phyloP scores from a whole-genome alignment of 2,113 vertebrate genomes.

The Pongo pygmaeus region DNA sequence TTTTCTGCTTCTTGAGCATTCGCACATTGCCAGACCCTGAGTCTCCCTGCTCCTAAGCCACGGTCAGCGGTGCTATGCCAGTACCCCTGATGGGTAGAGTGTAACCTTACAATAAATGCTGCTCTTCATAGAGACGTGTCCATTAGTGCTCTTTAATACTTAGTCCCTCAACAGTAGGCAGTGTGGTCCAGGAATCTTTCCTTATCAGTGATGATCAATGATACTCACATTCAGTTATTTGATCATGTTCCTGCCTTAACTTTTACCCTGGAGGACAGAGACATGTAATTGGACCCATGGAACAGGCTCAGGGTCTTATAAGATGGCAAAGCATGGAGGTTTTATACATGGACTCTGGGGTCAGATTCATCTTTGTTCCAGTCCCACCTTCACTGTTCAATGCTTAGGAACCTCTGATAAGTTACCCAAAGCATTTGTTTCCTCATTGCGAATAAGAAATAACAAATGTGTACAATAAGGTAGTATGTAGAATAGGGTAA shows the following conservation, averaged over 20 bases:
- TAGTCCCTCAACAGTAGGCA: no score
- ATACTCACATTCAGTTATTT: no score
- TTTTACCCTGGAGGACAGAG: neutral
- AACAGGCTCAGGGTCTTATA: neutral
- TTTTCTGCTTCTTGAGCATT: neutral
- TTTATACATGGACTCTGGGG: neutral
- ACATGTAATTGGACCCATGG: neutral
- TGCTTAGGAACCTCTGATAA: neutral
- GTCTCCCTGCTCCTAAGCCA: neutral
- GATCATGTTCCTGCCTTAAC: neutral
- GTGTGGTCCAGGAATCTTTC: neutral
- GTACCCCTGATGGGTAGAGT: neutral
- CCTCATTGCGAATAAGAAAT: neutral
- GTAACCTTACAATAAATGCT: neutral
- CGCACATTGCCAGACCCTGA: neutral
- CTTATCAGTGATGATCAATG: neutral
- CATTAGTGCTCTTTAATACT: neutral
- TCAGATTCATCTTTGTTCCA: neutral
- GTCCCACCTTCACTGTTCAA: neutral
- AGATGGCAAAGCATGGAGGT: neutral
- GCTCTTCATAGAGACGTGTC: neutral
- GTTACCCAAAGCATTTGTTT: neutral
- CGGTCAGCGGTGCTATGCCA: fast-evolving
- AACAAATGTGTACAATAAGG: neutral
- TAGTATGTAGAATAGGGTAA: neutral